A percentile compares a stretch with the other conserved stretches of the same genome.
phyloP scores from a whole-genome alignment of 1,140 invertebrate genomes.

The Nebria ingens region DNA sequence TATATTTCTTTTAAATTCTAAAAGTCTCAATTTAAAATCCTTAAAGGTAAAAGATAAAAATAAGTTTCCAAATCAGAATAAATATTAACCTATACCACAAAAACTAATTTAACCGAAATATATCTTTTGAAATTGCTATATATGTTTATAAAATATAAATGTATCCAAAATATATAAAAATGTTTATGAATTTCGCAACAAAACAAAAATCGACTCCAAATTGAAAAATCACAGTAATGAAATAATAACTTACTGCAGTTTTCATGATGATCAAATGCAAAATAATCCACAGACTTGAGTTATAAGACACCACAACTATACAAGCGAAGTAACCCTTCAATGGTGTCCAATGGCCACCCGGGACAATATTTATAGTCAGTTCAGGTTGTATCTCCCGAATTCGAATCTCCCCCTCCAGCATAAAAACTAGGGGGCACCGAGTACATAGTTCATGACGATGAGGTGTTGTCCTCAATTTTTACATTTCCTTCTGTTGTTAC shows the following conservation, averaged over 20 bases:
- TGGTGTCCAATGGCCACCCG: neutral
- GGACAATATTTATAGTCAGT: neutral
- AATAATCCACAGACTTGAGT: neutral
- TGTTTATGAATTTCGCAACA: neutral
- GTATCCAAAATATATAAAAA: neutral
- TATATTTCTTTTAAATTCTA: too few species aligned
- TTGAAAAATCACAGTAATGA: too few species aligned
- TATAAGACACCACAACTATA: neutral
- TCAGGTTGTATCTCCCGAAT: neutral
- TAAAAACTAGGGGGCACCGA: too few species aligned
- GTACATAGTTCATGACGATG: neutral
- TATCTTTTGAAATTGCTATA: too few species aligned
- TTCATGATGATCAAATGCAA: neutral
- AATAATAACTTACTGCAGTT: neutral
- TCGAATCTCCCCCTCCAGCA: neutral
- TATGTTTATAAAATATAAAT: too few species aligned
- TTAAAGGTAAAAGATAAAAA: too few species aligned
- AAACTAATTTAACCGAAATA: too few species aligned
- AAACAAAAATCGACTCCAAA: too few species aligned
- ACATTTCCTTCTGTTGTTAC: neutral
- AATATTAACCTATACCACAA: too few species aligned
- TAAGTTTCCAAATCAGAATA: too few species aligned
- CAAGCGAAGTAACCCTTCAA: neutral
- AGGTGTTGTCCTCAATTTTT: slow-evolving; percentile 2
- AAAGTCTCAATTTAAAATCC: too few species aligned